These are phyloP conservation scores for Phyllostomus hastatus DNA, from an alignment of 2,113 vertebrate genomes.

Conservation along the genomic window DNA sequence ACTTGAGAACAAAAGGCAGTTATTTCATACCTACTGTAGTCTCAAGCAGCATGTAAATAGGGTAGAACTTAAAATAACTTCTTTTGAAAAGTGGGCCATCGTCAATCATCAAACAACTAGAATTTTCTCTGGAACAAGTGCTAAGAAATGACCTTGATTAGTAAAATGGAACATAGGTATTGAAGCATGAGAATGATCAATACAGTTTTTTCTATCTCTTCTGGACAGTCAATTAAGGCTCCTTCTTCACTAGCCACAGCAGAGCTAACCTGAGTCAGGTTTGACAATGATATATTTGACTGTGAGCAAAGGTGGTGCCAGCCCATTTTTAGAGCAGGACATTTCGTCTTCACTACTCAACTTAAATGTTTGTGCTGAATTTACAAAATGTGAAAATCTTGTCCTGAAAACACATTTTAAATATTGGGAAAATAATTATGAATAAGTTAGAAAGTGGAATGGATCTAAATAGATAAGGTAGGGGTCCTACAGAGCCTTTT, in stretches of 20 bases:
- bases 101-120: background rate
- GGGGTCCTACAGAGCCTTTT: background rate
- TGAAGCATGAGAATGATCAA: background rate
- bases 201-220: background rate
- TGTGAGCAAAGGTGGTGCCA: background rate
- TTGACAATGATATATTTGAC: background rate
- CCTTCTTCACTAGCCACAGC: background rate
- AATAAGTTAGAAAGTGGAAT: background rate
- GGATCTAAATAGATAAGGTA: background rate
- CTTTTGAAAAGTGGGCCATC: constrained; percentile 44
- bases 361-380: background rate
- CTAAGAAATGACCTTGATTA: constrained; percentile 32
- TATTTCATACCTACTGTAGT: constrained; percentile 19
- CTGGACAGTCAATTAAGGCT: background rate
- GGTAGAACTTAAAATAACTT: constrained; percentile 52
- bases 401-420: background rate
- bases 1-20: constrained; percentile 21
- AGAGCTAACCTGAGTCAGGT: background rate
- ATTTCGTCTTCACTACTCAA: background rate
- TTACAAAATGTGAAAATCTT: constrained; percentile 17
- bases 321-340: background rate
- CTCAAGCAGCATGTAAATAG: constrained; percentile 37
- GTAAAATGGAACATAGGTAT: background rate
- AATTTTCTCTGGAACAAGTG: constrained; percentile 26
- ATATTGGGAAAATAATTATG: constrained; percentile 32